These are phyloP conservation scores for Hyperoodon ampullatus DNA, from an alignment of 2,113 vertebrate species.

Conservation along the genomic window DNA sequence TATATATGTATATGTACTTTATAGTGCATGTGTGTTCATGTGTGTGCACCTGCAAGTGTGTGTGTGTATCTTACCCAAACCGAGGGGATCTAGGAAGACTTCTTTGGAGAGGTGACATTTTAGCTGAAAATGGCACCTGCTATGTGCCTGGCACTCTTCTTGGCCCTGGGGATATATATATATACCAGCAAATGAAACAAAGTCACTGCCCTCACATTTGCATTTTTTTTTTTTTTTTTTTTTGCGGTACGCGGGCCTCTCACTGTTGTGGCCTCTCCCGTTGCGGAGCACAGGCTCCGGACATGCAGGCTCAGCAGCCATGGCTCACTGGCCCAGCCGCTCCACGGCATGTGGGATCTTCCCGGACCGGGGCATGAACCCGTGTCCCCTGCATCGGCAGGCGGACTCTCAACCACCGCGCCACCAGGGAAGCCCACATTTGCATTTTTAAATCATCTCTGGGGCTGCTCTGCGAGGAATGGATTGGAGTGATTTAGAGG, in stretches of 20 bases:
- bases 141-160: background rate
- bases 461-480: background rate
- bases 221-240: no score
- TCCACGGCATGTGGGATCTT: no score
- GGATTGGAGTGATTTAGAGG: background rate
- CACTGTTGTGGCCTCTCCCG: no score
- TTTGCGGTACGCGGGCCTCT: no score
- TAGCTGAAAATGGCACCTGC: background rate
- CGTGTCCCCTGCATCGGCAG: no score
- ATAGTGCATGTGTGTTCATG: background rate
- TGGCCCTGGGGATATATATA: background rate
- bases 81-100: background rate
- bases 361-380: no score
- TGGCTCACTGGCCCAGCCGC: no score
- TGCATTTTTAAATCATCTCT: slow-evolving; percentile 9
- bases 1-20: background rate
- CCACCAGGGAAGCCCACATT: background rate
- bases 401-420: no score
- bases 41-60: background rate
- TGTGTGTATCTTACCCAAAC: background rate
- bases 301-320: no score
- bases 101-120: background rate
- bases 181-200: background rate
- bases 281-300: no score
- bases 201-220: background rate